Percentiles rank a stretch among this genome's conserved stretches.
phyloP scores from a whole-genome alignment of 92 coral and sea anemone species.

The Phenganax marumi region DNA sequence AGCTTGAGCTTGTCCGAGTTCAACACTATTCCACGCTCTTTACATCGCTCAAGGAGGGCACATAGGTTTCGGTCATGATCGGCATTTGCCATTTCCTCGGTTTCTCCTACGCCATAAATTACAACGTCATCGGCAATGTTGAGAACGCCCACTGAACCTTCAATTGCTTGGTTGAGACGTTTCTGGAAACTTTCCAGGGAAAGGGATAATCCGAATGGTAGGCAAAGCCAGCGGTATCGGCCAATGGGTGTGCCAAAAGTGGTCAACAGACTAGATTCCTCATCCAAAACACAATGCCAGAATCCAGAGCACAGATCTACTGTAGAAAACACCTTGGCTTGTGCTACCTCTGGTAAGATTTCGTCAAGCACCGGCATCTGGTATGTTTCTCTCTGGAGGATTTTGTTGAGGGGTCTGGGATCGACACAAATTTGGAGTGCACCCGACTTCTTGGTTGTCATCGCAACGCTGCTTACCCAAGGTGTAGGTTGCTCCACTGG shows the following conservation, averaged over 20 bases:
- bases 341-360: conserved; percentile 38
- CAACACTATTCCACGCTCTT: conserved; percentile 35
- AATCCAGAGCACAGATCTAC: conserved; percentile 44
- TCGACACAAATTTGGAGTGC: no score
- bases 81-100: no score
- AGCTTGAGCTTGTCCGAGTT: conserved; percentile 53
- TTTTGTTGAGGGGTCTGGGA: no score
- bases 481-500: conserved; percentile 51
- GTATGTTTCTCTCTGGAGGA: no score
- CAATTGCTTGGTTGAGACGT: conserved; percentile 56
- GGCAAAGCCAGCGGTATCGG: conserved; percentile 52
- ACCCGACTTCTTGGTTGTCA: conserved; percentile 54
- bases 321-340: conserved; percentile 24
- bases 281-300: conserved; percentile 59
- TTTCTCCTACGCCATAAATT: conserved; percentile 46
- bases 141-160: conserved; percentile 53
- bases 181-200: conserved; percentile 53
- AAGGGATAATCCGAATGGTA: conserved; percentile 53
- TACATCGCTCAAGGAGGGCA: no score
- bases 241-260: conserved; percentile 57
- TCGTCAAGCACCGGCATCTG: conserved; percentile 52
- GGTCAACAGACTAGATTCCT: no score
- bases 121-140: conserved; percentile 55
- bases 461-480: no score
- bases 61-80: no score